These are phyloP conservation scores for Microtus pennsylvanicus DNA, from an alignment of 2,113 vertebrate species.

Conservation along the genomic window DNA sequence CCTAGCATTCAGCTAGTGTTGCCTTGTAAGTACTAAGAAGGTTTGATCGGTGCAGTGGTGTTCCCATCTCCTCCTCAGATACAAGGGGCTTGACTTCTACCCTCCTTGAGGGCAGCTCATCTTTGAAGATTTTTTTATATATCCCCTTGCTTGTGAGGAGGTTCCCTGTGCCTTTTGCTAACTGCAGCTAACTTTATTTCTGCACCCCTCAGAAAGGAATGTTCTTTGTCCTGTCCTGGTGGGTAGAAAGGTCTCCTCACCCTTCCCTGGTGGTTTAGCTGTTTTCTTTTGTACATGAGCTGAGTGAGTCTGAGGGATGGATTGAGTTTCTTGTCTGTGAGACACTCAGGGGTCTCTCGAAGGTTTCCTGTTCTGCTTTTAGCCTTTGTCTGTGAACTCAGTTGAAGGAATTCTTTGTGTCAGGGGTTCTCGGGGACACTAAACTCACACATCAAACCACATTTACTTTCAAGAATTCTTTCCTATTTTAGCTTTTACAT, in stretches of 20 bases:
- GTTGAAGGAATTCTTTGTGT: slow-evolving; percentile 31
- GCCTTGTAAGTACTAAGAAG: neutral
- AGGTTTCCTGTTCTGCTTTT: neutral
- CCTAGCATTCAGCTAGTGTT: neutral
- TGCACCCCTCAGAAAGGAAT: neutral
- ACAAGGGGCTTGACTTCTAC: neutral
- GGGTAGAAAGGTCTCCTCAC: neutral
- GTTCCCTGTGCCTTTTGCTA: neutral
- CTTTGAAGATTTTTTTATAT: neutral
- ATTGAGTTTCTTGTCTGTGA: neutral
- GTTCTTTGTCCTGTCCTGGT: neutral
- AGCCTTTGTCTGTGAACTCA: neutral
- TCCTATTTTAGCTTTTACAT: neutral
- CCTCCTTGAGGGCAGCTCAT: neutral
- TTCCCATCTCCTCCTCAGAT: neutral
- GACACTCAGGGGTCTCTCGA: neutral
- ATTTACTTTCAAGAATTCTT: neutral
- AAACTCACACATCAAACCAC: slow-evolving; percentile 18
- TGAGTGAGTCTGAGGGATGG: neutral
- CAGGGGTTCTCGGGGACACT: neutral
- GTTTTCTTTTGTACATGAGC: neutral
- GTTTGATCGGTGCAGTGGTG: neutral
- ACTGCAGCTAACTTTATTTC: neutral
- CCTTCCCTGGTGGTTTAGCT: neutral
- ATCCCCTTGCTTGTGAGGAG: neutral